phyloP scores from a whole-genome alignment of 2,888 invertebrate genomes.

The Hirtodrosophila duncani region DNA sequence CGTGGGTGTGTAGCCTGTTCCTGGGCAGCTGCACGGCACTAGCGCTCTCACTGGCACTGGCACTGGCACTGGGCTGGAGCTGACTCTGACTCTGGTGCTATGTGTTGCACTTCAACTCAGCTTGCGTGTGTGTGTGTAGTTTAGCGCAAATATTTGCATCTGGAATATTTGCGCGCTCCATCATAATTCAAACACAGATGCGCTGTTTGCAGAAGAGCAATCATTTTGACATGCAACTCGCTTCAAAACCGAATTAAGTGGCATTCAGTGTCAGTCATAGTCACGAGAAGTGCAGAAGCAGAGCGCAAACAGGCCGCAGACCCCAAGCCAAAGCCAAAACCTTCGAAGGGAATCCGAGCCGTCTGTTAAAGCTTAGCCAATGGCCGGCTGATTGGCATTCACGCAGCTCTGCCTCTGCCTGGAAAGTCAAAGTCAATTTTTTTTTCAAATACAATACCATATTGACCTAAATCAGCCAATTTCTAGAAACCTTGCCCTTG shows the following conservation, averaged over 20 bases:
- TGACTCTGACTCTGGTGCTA: constrained; percentile 18
- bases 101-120: constrained; percentile 66
- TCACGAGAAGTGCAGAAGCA: constrained; percentile 31
- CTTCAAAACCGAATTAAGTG: constrained; percentile 77
- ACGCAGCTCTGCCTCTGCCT: constrained; percentile 46
- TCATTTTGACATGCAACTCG: constrained; percentile 77
- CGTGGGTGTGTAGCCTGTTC: not conserved
- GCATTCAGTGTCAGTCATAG: constrained; percentile 68
- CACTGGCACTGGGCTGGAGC: constrained; percentile 29
- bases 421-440: constrained; percentile 17
- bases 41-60: too few relatives aligned
- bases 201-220: constrained; percentile 77
- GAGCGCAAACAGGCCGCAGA: constrained; percentile 2
- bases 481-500: too few relatives aligned
- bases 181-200: constrained; percentile 78
- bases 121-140: constrained; percentile 67
- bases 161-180: constrained; percentile 78
- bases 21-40: too few relatives aligned
- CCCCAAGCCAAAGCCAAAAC: too few relatives aligned
- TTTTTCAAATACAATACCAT: too few relatives aligned
- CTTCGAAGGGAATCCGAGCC: constrained; percentile 5
- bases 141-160: constrained; percentile 77
- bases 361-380: constrained; percentile 23
- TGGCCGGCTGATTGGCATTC: constrained; percentile 62
- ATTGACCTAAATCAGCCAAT: too few relatives aligned